Evolutionary conservation across 2,113 vertebrate genomes (phyloP).

Genomic region (Tyrannus savana): DNA sequence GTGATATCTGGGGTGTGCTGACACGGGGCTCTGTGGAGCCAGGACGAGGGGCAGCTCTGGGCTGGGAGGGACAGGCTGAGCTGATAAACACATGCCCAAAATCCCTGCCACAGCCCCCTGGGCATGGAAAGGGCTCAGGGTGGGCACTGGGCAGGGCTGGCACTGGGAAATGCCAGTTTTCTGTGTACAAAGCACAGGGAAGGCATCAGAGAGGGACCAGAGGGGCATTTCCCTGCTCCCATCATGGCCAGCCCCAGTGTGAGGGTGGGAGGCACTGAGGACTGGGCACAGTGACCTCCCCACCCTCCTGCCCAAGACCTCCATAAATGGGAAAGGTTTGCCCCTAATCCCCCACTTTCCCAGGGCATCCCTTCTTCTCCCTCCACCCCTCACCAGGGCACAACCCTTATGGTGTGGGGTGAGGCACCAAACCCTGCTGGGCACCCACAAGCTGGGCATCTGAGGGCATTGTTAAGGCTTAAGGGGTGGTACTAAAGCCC

Average conservation of each 20-base stretch:
- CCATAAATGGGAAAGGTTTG: neutral
- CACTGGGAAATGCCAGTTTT: neutral
- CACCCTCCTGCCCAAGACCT: neutral
- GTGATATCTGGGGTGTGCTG: neutral
- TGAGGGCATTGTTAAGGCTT: neutral
- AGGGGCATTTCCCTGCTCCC: neutral
- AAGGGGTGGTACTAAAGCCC: neutral
- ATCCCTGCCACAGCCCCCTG: neutral
- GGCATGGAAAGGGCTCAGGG: neutral
- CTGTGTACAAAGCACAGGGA: neutral
- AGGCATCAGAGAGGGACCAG: rapidly evolving
- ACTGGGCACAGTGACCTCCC: neutral
- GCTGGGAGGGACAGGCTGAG: neutral
- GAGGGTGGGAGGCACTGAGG: neutral
- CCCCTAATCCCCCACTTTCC: neutral
- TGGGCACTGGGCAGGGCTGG: neutral
- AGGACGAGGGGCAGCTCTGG: neutral
- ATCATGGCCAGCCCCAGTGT: neutral
- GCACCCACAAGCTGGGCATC: neutral
- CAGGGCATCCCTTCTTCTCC: neutral
- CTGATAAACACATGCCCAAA: neutral
- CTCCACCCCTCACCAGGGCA: neutral
- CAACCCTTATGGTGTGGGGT: neutral
- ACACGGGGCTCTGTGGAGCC: neutral
- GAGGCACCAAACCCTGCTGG: neutral